Conservation (phyloP, 2,888 invertebrate genomes). For the Zaprionus obscuricornis region DNA sequence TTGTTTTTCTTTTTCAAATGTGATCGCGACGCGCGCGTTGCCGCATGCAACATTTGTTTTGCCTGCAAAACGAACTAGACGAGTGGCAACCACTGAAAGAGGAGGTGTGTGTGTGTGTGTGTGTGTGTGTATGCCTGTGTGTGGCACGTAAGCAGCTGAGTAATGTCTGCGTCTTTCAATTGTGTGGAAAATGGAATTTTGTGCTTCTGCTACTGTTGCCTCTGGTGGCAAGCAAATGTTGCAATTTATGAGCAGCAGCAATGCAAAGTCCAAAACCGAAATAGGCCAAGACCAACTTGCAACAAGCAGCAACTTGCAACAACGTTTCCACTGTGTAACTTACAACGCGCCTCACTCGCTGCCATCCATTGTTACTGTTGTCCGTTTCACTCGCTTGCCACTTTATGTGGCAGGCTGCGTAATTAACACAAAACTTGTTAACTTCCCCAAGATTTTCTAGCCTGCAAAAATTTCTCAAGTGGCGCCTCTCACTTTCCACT, state of each 20-base stretch:
- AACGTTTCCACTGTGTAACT: slow-evolving; percentile 8
- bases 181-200: slow-evolving; percentile 77
- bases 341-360: too few relatives aligned
- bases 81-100: not conserved
- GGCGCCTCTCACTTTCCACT: too few relatives aligned
- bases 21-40: slow-evolving; percentile 34
- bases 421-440: slow-evolving; percentile 44
- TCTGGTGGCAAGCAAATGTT: too few relatives aligned
- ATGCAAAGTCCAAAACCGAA: slow-evolving; percentile 20
- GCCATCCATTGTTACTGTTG: slow-evolving; percentile 10
- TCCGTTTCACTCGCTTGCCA: slow-evolving; percentile 6
- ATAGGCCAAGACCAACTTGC: slow-evolving; percentile 4
- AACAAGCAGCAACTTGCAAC: not conserved
- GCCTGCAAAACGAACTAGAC: not conserved
- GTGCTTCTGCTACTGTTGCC: too few relatives aligned
- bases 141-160: slow-evolving; percentile 21
- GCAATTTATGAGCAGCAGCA: slow-evolving; percentile 31
- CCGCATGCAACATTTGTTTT: slow-evolving; percentile 34
- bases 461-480: too few relatives aligned
- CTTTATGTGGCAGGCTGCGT: slow-evolving; percentile 30
- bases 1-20: slow-evolving; percentile 53
- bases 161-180: slow-evolving; percentile 73
- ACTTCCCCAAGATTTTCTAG: slow-evolving; percentile 24
- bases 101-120: not conserved
- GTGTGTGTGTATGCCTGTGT: not conserved